A percentile compares a stretch with the other conserved stretches of the same genome.
phyloP scores from a whole-genome alignment of 2,113 vertebrate species.

The Irena cyanogastra region DNA sequence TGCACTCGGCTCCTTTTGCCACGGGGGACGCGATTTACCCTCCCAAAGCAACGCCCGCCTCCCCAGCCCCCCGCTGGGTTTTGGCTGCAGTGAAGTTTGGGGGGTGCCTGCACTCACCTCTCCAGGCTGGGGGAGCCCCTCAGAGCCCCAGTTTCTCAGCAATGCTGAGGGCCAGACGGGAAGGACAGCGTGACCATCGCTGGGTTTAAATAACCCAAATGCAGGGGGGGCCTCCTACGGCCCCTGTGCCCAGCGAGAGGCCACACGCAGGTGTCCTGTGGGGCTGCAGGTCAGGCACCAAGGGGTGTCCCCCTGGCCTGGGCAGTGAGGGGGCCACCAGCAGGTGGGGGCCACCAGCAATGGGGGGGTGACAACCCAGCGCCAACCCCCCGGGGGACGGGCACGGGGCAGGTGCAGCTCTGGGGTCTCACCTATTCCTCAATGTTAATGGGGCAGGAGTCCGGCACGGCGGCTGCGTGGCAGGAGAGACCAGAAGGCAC shows the following conservation, averaged over 20 bases:
- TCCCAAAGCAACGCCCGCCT: background rate
- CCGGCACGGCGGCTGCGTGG: constrained; percentile 81
- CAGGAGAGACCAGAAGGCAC: constrained; percentile 79
- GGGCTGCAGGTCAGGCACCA: background rate
- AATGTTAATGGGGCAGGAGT: constrained; percentile 93
- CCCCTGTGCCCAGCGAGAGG: accelerated
- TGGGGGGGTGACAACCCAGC: background rate
- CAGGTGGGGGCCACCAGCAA: background rate
- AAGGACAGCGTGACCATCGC: accelerated
- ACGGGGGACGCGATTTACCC: accelerated
- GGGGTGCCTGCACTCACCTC: background rate
- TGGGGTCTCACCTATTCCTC: constrained; percentile 85
- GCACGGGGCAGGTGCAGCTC: background rate
- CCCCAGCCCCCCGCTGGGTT: background rate
- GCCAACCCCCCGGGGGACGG: background rate
- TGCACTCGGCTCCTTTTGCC: accelerated
- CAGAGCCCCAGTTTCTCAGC: accelerated
- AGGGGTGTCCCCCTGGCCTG: background rate
- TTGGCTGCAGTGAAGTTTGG: background rate
- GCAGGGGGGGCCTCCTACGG: background rate
- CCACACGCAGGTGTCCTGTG: background rate
- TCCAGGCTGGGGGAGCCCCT: background rate
- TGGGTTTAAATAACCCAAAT: background rate
- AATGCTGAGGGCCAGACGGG: background rate
- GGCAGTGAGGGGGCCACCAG: background rate